Evolutionary conservation across 2,888 invertebrate genomes (phyloP).

Genomic region (Vannuccia rotundouncinata): DNA sequence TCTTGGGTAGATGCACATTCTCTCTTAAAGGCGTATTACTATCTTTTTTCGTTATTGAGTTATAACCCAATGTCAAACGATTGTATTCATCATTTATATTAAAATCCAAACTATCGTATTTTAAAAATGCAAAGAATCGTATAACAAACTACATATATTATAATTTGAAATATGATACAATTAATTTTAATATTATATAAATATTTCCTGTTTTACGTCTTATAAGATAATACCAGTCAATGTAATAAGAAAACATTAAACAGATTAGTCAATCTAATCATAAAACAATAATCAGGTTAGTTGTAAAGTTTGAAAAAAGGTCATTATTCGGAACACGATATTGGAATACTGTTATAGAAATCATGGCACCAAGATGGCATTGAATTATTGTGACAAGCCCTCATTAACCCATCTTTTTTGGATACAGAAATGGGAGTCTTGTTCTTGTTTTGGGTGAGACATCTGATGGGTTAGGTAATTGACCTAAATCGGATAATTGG

Average conservation of each 20-base stretch:
- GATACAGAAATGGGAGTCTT: neutral
- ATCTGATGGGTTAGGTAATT: neutral
- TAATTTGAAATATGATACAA: neutral
- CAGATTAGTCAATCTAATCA: too few relatives aligned
- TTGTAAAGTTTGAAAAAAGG: constrained; percentile 14
- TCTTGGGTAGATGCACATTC: constrained; percentile 21
- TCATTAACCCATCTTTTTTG: neutral
- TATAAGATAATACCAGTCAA: constrained; percentile 13
- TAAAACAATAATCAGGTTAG: too few relatives aligned
- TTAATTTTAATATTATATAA: constrained; percentile 2
- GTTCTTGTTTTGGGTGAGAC: constrained; percentile 5
- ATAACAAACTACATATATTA: constrained; percentile 14
- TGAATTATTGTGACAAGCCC: constrained; percentile 2
- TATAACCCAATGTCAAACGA: too few relatives aligned
- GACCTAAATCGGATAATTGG: neutral
- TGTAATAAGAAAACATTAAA: constrained; percentile 15
- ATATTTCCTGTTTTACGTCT: neutral
- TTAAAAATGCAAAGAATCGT: neutral
- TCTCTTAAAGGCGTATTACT: too few relatives aligned
- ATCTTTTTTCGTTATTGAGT: too few relatives aligned
- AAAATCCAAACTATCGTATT: constrained; percentile 8
- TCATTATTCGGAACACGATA: neutral
- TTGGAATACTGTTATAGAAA: constrained; percentile 8
- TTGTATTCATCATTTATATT: constrained; percentile 2
- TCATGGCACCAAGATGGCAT: neutral